Conservation (phyloP, 2,797 vertebrate genomes). For the Anomalospiza imberbis region DNA sequence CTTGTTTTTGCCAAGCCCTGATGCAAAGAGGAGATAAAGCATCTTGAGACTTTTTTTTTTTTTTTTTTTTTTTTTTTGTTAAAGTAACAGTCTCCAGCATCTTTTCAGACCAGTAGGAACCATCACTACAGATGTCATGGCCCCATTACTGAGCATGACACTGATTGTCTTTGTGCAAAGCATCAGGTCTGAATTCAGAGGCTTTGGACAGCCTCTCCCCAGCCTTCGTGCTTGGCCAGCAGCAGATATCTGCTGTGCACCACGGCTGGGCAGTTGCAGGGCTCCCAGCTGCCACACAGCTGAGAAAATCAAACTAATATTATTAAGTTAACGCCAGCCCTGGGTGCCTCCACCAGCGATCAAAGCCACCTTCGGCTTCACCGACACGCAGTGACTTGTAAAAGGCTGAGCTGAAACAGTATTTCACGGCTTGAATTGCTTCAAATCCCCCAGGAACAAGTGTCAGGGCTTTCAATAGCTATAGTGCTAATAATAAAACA, state of each 20-base stretch:
- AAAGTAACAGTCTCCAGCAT: neutral
- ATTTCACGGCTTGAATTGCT: constrained; percentile 33
- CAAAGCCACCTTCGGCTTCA: neutral
- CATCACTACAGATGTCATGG: rapidly evolving
- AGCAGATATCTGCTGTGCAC: neutral
- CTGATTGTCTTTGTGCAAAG: neutral
- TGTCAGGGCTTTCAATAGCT: constrained; percentile 35
- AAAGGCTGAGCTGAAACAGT: neutral
- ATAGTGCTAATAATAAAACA: constrained; percentile 19
- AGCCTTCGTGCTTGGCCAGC: neutral
- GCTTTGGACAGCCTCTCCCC: neutral
- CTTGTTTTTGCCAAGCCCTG: rapidly evolving
- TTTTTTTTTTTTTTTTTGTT: neutral
- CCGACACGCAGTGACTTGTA: neutral
- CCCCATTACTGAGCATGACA: rapidly evolving
- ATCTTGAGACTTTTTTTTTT: neutral
- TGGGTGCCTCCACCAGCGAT: neutral
- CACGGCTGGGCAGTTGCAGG: neutral
- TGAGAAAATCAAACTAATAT: neutral
- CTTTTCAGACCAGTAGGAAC: neutral
- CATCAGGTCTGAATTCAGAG: neutral
- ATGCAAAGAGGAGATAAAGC: neutral
- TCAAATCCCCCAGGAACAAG: constrained; percentile 16
- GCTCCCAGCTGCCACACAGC: neutral
- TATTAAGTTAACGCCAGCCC: neutral